Percentiles rank a stretch among this genome's conserved stretches.
These are phyloP conservation scores for Steromphala cineraria DNA, from an alignment of 2,888 invertebrate species.

Conservation along the genomic window DNA sequence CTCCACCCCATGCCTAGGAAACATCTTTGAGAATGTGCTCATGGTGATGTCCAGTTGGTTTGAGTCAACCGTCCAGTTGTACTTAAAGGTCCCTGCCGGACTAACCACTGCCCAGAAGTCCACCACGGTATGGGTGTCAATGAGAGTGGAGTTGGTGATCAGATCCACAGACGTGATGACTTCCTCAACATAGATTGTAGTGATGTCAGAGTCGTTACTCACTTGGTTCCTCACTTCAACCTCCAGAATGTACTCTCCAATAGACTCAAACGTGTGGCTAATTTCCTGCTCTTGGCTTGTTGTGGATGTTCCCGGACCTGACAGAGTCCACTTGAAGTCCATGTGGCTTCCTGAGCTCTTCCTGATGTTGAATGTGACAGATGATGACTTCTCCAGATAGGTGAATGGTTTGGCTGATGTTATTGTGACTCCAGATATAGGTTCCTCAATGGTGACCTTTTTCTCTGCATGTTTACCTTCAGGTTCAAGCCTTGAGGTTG, in stretches of 20 bases:
- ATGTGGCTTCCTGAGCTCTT: background rate
- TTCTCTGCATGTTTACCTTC: background rate
- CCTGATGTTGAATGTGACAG: background rate
- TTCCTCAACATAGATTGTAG: constrained; percentile 39
- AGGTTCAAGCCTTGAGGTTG: background rate
- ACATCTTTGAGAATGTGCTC: constrained; percentile 18
- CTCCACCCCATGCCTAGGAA: constrained; percentile 33
- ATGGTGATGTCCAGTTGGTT: background rate
- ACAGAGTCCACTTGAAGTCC: background rate
- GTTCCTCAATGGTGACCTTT: background rate
- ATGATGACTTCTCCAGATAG: background rate
- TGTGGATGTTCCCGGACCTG: background rate
- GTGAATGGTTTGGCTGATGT: background rate
- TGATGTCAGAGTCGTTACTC: constrained; percentile 30
- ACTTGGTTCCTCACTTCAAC: constrained; percentile 43
- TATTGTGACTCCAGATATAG: background rate
- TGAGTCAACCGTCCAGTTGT: constrained; percentile 35
- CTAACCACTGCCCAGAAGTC: constrained; percentile 24
- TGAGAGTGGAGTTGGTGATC: constrained; percentile 7
- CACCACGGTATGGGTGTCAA: constrained; percentile 26
- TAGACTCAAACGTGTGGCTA: constrained; percentile 34
- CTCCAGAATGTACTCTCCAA: constrained; percentile 44
- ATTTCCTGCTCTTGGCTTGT: constrained; percentile 2
- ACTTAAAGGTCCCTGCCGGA: constrained; percentile 26
- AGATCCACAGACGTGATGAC: constrained; percentile 30